Base-by-base conservation (phyloP, 2,797 vertebrate genomes). In the Agapornis canus region DNA sequence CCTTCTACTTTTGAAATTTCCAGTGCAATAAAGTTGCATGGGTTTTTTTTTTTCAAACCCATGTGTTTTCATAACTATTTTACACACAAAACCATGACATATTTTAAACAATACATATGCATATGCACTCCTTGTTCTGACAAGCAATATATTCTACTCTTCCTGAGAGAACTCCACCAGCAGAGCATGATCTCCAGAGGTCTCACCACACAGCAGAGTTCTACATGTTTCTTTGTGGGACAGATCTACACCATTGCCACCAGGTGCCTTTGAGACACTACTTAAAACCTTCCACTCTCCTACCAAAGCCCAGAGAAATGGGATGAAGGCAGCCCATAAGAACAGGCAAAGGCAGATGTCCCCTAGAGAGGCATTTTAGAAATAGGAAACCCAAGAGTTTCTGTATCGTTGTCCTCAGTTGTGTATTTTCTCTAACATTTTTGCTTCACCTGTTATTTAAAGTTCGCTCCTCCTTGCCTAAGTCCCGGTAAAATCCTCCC, bases 61-160 rank as follows among this genome's bases (percentile, higher is more conserved):
- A 42, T 22, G 13, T 63, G 43, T 81, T 47, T 86, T 82, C 70
- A 88, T 90, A 90, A 96, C 90, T 86, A 87, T 88, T 95, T 92
- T 21, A 92, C 54, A 52, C 32, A 32, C n/a, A 75, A 47, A 91
- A 94, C 73, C 1, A 10, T 66, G 92, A 81, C 49, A 48, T 31
- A 78, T 94, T 94, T 90, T 51, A 43, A 72, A 25, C 0, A 0
- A 63, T 27, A 43, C 40, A 71, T 16, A 71, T 65, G 77, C 65
- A 91, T 87, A 91, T 57, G 32, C 17, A 51, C 25, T 65, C 65
- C 59, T 59, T 95, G 68, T 83, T 92, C 64, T 0, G 1, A 91
- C 42, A 89, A 57, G 35, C 45, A 87, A 31, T 45, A 63, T 10
- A 43, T 63, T 66, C 80, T 91, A 49, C 39, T 89, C 39, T 86